phyloP scores from a whole-genome alignment of 2,797 vertebrate species.

The Pseudochirops corinnae region DNA sequence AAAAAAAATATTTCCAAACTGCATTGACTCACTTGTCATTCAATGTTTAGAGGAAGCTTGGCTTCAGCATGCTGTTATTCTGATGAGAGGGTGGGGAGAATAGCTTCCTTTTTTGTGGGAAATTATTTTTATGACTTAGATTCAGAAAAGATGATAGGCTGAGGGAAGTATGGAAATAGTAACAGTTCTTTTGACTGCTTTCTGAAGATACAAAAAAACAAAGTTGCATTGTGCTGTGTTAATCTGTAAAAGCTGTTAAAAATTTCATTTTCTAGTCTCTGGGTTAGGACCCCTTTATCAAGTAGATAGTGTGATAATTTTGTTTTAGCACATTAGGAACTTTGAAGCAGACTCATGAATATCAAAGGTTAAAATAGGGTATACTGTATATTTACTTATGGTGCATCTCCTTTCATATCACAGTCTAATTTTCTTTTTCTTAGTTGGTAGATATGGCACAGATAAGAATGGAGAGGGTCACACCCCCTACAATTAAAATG shows the following conservation, averaged over 20 bases:
- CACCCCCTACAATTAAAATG: slow-evolving; percentile 53
- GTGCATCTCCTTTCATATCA: background rate
- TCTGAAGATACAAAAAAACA: background rate
- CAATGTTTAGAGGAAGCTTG: background rate
- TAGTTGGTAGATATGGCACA: background rate
- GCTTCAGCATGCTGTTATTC: slow-evolving; percentile 38
- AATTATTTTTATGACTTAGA: background rate
- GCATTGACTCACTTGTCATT: background rate
- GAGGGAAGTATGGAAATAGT: too few species aligned
- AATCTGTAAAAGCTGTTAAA: background rate
- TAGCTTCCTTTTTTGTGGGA: background rate
- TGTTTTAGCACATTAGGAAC: background rate
- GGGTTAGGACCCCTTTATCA: background rate
- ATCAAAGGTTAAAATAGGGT: background rate
- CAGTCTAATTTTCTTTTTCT: background rate
- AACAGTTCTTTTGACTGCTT: background rate
- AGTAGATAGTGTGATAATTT: background rate
- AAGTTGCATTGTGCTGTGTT: slow-evolving; percentile 13
- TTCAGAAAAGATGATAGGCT: too few species aligned
- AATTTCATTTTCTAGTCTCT: background rate
- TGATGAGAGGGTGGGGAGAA: slow-evolving; percentile 20
- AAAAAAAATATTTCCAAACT: slow-evolving; percentile 9
- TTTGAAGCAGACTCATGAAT: background rate
- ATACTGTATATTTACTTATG: background rate
- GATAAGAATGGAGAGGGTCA: background rate